phyloP scores from a whole-genome alignment of 1,140 invertebrate genomes.

The Cephus cinctus region DNA sequence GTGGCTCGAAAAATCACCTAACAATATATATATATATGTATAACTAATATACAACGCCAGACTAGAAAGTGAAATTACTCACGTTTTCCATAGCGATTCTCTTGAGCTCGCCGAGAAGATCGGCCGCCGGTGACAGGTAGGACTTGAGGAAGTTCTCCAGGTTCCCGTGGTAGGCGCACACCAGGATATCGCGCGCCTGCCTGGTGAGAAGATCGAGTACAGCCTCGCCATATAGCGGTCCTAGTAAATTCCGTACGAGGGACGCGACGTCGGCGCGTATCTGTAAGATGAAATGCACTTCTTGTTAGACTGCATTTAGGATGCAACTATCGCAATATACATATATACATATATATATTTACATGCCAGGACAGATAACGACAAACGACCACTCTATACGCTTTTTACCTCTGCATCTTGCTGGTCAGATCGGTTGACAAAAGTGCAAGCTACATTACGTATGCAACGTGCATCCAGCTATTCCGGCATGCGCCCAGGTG shows the following conservation, averaged over 20 bases:
- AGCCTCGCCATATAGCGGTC: conserved; percentile 59
- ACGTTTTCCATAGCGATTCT: conserved; percentile 44
- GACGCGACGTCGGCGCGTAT: conserved; percentile 57
- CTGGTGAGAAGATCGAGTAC: conserved; percentile 63
- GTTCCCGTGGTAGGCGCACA: conserved; percentile 65
- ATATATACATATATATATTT: no score
- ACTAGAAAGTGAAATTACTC: conserved; percentile 28
- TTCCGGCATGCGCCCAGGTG: background rate
- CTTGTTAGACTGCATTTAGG: background rate
- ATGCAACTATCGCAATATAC: background rate
- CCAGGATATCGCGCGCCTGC: conserved; percentile 67
- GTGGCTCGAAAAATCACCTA: conserved; percentile 9
- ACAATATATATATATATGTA: background rate
- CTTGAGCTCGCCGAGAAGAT: conserved; percentile 56
- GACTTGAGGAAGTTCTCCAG: conserved; percentile 62
- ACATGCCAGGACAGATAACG: no score
- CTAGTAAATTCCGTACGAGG: conserved; percentile 64
- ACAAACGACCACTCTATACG: no score
- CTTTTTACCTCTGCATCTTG: no score
- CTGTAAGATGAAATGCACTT: conserved; percentile 37
- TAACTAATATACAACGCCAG: no score
- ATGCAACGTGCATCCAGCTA: no score
- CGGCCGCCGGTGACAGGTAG: conserved; percentile 64
- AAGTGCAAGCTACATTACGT: no score
- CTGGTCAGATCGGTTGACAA: no score